Conservation (phyloP, 2,888 invertebrate genomes). For the Julus scanicus region DNA sequence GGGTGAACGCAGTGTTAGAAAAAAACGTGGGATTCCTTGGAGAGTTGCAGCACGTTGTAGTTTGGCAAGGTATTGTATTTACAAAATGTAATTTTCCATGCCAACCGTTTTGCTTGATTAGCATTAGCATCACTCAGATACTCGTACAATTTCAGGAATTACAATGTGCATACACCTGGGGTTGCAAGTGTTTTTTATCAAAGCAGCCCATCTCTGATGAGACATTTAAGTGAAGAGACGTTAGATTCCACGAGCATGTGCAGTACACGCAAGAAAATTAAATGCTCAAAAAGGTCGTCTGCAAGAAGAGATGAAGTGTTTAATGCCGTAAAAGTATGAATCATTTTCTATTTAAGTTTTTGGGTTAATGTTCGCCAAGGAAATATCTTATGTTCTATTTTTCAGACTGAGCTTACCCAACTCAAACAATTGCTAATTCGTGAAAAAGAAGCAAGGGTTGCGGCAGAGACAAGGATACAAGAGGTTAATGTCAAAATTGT, state of each 20-base stretch:
- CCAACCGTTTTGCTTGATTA: too few relatives aligned
- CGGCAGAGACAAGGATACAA: slow-evolving; percentile 49
- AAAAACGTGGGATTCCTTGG: slow-evolving; percentile 54
- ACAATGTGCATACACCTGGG: slow-evolving; percentile 46
- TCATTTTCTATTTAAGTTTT: not conserved
- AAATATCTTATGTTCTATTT: not conserved
- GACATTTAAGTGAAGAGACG: not conserved
- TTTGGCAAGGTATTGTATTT: slow-evolving; percentile 12
- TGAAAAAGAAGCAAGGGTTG: slow-evolving; percentile 23
- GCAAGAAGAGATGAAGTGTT: not conserved
- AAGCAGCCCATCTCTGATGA: slow-evolving; percentile 15
- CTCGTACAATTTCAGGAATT: slow-evolving; percentile 28
- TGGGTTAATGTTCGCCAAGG: not conserved
- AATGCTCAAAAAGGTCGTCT: not conserved
- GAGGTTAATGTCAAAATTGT: slow-evolving; percentile 36
- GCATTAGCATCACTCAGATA: not conserved
- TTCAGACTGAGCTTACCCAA: slow-evolving; percentile 31
- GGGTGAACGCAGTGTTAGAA: not conserved
- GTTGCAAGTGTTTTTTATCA: slow-evolving; percentile 53
- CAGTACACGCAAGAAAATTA: not conserved
- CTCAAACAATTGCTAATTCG: slow-evolving; percentile 22
- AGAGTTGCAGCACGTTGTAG: slow-evolving; percentile 49
- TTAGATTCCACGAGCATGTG: not conserved
- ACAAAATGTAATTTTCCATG: too few relatives aligned
- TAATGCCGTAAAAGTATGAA: slow-evolving; percentile 36